These are phyloP conservation scores for Pipra filicauda DNA, from an alignment of 2,113 vertebrate genomes.

Conservation along the genomic window DNA sequence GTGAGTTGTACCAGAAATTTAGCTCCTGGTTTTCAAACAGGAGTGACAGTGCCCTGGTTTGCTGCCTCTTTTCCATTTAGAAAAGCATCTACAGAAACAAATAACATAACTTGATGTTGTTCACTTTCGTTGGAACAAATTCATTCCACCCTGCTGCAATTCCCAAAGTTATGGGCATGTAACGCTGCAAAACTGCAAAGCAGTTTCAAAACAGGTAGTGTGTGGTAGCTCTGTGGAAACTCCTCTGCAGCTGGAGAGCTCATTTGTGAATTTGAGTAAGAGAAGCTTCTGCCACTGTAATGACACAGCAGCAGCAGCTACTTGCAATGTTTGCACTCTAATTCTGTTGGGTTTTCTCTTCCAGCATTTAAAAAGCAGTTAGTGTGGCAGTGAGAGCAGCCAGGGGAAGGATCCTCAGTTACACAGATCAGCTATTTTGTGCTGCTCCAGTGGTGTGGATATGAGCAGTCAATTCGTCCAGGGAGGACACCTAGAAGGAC, in stretches of 20 bases:
- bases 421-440: not conserved
- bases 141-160: not conserved
- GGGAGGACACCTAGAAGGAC: too few relatives aligned
- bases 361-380: not conserved
- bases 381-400: not conserved
- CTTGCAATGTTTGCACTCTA: not conserved
- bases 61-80: not conserved
- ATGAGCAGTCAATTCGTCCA: too few relatives aligned
- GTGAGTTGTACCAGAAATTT: not conserved
- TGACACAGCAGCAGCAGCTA: not conserved
- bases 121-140: not conserved
- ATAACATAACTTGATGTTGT: not conserved
- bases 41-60: rapidly evolving
- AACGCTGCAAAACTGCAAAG: not conserved
- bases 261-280: not conserved
- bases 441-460: not conserved
- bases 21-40: not conserved
- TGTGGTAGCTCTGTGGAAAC: not conserved
- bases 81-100: not conserved
- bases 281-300: not conserved
- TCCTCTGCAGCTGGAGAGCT: not conserved
- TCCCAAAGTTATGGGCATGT: not conserved
- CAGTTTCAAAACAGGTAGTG: not conserved
- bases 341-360: not conserved
- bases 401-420: not conserved